These are phyloP conservation scores for Procavia capensis DNA, from an alignment of 2,113 vertebrate genomes.

Conservation along the genomic window DNA sequence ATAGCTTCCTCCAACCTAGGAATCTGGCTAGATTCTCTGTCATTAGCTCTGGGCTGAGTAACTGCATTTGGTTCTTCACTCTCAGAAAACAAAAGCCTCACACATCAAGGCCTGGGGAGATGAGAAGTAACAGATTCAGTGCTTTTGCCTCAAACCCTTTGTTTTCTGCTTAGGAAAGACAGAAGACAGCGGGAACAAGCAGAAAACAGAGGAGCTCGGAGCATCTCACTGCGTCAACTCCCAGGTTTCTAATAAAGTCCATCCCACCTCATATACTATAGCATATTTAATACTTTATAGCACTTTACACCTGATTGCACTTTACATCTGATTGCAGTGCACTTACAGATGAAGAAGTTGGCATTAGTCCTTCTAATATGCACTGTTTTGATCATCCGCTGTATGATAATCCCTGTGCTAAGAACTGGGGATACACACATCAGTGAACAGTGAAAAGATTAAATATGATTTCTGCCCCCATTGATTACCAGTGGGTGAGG, in stretches of 20 bases:
- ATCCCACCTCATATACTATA: background rate
- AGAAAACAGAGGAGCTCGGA: background rate
- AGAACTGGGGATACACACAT: fast-evolving
- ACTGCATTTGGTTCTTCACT: too few relatives aligned
- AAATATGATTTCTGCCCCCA: background rate
- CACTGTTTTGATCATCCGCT: background rate
- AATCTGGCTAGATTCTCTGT: too few relatives aligned
- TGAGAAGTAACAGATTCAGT: background rate
- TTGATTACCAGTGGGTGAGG: fast-evolving
- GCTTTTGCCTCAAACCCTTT: background rate
- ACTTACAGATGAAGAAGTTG: background rate
- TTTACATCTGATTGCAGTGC: background rate
- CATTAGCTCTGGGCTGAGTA: background rate
- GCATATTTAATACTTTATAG: background rate
- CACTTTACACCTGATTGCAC: too few relatives aligned
- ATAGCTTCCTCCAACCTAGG: background rate
- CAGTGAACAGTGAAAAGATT: background rate
- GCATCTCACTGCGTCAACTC: fast-evolving
- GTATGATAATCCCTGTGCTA: fast-evolving
- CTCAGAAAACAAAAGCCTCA: background rate
- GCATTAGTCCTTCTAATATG: fast-evolving
- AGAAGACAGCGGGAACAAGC: background rate
- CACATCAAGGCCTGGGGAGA: background rate
- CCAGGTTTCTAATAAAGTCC: background rate
- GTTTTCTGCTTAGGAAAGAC: background rate